Conservation (phyloP, 2,113 vertebrate species). For the Oryzias celebensis region DNA sequence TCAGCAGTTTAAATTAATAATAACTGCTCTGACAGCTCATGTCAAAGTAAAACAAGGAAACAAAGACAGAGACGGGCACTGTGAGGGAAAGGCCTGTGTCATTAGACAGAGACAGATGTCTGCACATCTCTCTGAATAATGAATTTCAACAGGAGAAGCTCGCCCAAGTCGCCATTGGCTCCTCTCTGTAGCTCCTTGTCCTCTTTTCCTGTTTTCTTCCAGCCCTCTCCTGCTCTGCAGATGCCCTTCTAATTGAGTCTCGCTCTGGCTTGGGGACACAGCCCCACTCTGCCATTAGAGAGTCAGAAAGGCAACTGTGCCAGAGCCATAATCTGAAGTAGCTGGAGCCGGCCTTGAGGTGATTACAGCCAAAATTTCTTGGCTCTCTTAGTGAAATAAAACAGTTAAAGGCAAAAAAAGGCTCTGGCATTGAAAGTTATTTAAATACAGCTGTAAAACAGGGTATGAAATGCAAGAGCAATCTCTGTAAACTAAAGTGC, state of each 20-base stretch:
- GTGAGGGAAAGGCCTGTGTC: conserved; percentile 3
- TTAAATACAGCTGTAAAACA: background rate
- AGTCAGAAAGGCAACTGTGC: conserved; percentile 21
- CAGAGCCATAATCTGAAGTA: conserved; percentile 39
- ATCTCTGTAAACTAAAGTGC: too few relatives aligned
- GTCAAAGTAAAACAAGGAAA: conserved; percentile 23
- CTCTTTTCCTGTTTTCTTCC: conserved; percentile 1
- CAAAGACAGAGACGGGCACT: background rate
- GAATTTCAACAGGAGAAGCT: conserved; percentile 33
- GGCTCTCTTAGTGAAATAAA: conserved; percentile 6
- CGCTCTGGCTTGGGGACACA: conserved; percentile 38
- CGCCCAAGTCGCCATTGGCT: conserved; percentile 1
- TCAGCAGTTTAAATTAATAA: conserved; percentile 20
- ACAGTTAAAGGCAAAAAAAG: background rate
- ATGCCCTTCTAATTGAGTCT: conserved; percentile 40
- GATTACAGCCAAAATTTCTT: conserved; percentile 19
- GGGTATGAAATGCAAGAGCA: too few relatives aligned
- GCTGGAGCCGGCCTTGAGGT: conserved; percentile 5
- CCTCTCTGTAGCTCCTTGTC: conserved; percentile 7
- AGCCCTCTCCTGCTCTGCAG: conserved; percentile 19
- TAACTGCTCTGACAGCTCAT: conserved; percentile 10
- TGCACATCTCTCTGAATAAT: conserved; percentile 45
- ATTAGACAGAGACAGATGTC: conserved; percentile 30
- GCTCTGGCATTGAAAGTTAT: background rate
- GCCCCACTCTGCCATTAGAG: conserved; percentile 10